These are phyloP conservation scores for Watsonalla binaria DNA, from an alignment of 2,888 invertebrate species.

Conservation along the genomic window DNA sequence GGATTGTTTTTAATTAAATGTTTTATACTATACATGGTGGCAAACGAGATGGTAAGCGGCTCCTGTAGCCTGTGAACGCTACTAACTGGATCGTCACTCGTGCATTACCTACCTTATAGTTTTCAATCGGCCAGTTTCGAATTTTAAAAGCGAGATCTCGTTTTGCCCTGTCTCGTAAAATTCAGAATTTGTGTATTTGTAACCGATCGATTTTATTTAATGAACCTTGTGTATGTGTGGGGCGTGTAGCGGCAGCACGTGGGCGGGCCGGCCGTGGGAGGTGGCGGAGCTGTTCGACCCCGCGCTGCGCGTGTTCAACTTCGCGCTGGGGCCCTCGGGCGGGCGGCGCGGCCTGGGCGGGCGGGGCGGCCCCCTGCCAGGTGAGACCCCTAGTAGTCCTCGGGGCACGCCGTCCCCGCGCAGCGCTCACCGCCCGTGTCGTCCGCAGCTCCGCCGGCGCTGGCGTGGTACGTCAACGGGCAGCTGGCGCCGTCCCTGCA, in stretches of 20 bases:
- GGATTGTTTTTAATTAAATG: too few species aligned
- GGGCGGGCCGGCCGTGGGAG: conserved; percentile 73
- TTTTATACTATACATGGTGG: too few species aligned
- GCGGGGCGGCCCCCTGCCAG: conserved; percentile 56
- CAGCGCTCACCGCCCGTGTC: conserved; percentile 88
- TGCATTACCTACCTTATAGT: too few species aligned
- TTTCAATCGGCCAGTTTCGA: too few species aligned
- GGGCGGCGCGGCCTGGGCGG: conserved; percentile 86
- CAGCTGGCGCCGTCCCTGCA: conserved; percentile 92
- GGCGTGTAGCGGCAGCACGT: conserved; percentile 18
- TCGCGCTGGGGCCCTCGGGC: conserved; percentile 91
- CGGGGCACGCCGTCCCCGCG: conserved; percentile 82
- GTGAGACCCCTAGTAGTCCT: too few species aligned
- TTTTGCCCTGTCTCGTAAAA: too few species aligned
- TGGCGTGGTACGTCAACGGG: conserved; percentile 96
- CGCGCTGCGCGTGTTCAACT: conserved; percentile 87
- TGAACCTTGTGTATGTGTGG: background rate
- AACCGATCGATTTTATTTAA: too few species aligned
- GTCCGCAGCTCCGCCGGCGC: conserved; percentile 72
- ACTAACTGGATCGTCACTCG: too few species aligned
- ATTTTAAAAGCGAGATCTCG: too few species aligned
- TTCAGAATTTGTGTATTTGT: too few species aligned
- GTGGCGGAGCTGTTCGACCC: conserved; percentile 82
- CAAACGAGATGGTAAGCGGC: too few species aligned
- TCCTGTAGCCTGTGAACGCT: too few species aligned